These are phyloP conservation scores for Druon quercuslanigerum DNA, from an alignment of 1,140 invertebrate species.

Conservation along the genomic window DNA sequence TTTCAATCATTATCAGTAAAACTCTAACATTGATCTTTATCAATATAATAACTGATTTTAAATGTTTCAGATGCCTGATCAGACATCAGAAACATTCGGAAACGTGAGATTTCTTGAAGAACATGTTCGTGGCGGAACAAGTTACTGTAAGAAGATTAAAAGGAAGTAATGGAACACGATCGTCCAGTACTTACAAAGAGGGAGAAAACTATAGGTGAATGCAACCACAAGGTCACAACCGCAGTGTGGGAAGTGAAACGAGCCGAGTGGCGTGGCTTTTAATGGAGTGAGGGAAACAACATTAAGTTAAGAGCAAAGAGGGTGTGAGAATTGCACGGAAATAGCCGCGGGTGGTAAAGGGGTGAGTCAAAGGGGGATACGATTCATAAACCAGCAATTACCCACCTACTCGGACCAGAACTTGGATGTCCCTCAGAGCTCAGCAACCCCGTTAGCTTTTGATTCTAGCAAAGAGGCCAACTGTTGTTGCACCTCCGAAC, in stretches of 20 bases:
- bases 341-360: conserved; percentile 52
- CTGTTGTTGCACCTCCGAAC: conserved; percentile 41
- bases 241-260: conserved; percentile 73
- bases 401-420: conserved; percentile 54
- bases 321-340: conserved; percentile 68
- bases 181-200: conserved; percentile 56
- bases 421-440: conserved; percentile 39
- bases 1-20: too few species aligned
- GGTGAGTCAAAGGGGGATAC: conserved; percentile 58
- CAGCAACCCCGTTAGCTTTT: conserved; percentile 42
- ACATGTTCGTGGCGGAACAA: background rate
- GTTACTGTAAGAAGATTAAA: conserved; percentile 40
- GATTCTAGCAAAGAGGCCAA: conserved; percentile 40
- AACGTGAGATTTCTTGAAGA: background rate
- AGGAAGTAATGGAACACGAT: conserved; percentile 61
- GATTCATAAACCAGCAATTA: conserved; percentile 75
- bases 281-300: conserved; percentile 73
- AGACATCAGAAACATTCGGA: background rate
- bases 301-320: conserved; percentile 69
- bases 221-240: conserved; percentile 66
- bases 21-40: too few species aligned
- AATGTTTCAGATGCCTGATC: too few species aligned
- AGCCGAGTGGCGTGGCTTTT: conserved; percentile 72
- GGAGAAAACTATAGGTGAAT: conserved; percentile 52
- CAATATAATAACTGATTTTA: too few species aligned